Evolutionary conservation across 2,113 vertebrate genomes (phyloP), one percentile per base, ranked within the genome.

Genomic region (Catharus fuscescens): DNA sequence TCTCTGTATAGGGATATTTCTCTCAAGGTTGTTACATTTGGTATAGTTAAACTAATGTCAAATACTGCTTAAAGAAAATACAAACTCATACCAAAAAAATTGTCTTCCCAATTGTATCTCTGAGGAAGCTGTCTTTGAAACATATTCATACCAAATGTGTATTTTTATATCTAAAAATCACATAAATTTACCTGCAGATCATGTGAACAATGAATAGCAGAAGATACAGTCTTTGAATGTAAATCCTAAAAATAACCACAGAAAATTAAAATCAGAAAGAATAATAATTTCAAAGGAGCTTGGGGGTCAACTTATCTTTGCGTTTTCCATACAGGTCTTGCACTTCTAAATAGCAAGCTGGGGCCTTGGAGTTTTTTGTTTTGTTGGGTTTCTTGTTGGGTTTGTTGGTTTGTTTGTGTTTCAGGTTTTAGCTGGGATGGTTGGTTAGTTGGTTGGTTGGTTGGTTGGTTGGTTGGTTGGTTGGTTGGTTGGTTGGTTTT

Each of bases 331-430:
- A 54, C 2, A 42, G 24, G 67, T 7, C 32, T 69, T 85, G 26
- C 4, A 29, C 2, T 87, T 54, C 5, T 32, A 44, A 52, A 38
- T 9, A 52, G 2, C 6, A 67, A 44, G 9, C 1, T 50, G 6
- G 6, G 0, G 8, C 0, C 6, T 57, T 13, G 1, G 8, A 7
- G 17, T 83, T 77, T 25, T n/a, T 42, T n/a, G 4, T 21, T n/a
- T 60, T 44, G 6, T 7, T 70, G 1, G 3, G 4, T 53, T 62
- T 84, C 18, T 45, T 38, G 18, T 10, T 10, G 9, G 5, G 5
- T 12, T 60, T 34, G 5, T 52, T 28, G 50, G 50, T 28, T 52
- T 20, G 6, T 78, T 64, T 60, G 11, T 70, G 28, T 11, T 64
- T 60, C 7, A 3, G 4, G 3, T 10, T 71, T 40, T 42, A 48